Base-by-base conservation (phyloP, 2,113 vertebrate species). In the Pygoscelis antarcticus region DNA sequence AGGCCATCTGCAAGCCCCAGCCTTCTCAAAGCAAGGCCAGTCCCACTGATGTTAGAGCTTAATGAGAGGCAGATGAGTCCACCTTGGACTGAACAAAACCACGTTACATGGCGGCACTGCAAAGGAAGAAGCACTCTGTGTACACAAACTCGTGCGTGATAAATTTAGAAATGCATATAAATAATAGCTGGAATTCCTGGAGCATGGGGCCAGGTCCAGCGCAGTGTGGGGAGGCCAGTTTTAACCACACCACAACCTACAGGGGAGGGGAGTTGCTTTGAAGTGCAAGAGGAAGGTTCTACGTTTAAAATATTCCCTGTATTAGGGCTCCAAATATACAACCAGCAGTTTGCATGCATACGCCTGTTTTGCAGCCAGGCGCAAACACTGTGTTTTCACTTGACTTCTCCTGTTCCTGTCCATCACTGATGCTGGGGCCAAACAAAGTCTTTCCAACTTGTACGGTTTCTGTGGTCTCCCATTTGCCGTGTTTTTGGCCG, bases 1-100 rank as follows among this genome's bases (percentile, higher is more conserved):
- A 97, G 97, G 98, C 98, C 98, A 97, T 93, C 98, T 98, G 97
- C 98, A 87, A 98, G 98, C 97, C 98, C 97, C 51, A 89, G 91
- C 98, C 98, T 90, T 98, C 96, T 95, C 98, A 90, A 97, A 96
- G 97, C 97, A 96, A 98, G 95, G 95, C 97, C 97, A 97, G 97
- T 83, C 93, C 98, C 96, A 91, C 96, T 76, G 97, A 97, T 97
- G 96, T 57, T 87, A 10, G 46, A 84, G 96, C 89, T 91, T 96
- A 94, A 97, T 17, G 92, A 77, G 77, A 96, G 95, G 95, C 96
- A 97, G 97, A 94, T 75, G 97, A 97, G 94, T 49, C 57, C n/a
- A 81, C 94, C 89, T 71, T 55, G 78, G 83, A 13, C 76, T 3
- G 54, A 18, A 8, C 58, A 42, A n/a, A n/a, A 20, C 51, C 61